These are phyloP conservation scores for Eulithis prunata DNA, from an alignment of 2,888 invertebrate genomes.

Conservation along the genomic window DNA sequence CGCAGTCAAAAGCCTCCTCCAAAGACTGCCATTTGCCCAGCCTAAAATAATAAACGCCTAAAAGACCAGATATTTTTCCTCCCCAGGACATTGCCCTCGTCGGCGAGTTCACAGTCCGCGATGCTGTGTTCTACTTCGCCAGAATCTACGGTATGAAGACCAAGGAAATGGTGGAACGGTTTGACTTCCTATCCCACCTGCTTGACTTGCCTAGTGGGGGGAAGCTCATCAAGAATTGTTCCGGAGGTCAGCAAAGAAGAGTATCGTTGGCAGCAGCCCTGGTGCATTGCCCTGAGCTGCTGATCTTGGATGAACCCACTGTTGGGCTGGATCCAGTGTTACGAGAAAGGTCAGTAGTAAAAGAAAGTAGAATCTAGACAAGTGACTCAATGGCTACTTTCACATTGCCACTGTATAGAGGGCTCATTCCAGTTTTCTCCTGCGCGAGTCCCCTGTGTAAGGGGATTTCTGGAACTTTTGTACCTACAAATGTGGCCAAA, in stretches of 20 bases:
- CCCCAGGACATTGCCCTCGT: conserved; percentile 90
- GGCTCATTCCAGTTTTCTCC: no score
- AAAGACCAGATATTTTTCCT: neutral
- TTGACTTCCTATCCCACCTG: conserved; percentile 87
- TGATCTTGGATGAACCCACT: conserved; percentile 96
- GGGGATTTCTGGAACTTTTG: no score
- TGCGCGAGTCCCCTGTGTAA: no score
- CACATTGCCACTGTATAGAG: no score
- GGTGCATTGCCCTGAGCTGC: conserved; percentile 93
- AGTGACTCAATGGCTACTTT: no score
- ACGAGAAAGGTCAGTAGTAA: conserved; percentile 86
- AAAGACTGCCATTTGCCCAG: no score
- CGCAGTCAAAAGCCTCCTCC: no score
- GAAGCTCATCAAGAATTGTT: conserved; percentile 87
- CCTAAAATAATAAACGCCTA: no score
- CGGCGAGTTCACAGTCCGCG: conserved; percentile 91
- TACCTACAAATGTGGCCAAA: no score
- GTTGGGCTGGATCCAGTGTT: conserved; percentile 97
- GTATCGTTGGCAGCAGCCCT: conserved; percentile 95
- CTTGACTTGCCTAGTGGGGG: conserved; percentile 90
- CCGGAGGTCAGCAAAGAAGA: conserved; percentile 95
- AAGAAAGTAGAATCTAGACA: neutral
- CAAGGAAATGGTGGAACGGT: conserved; percentile 86
- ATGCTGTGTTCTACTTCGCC: conserved; percentile 94
- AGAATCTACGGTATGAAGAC: conserved; percentile 91